Evolutionary conservation across 2,888 invertebrate species (phyloP).

Genomic region (Drosophila emarginata): DNA sequence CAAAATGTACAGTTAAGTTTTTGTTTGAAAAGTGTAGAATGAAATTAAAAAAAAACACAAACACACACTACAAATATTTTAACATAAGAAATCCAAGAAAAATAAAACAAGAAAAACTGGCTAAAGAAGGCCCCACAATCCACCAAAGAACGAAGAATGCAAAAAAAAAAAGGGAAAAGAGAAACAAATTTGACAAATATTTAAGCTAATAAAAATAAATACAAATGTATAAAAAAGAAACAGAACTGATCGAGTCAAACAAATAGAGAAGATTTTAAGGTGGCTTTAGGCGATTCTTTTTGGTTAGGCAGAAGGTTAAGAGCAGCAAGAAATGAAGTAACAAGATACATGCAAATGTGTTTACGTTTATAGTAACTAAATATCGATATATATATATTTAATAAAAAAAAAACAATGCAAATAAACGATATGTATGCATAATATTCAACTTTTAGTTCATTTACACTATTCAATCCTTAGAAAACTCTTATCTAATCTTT

Average conservation of each 20-base stretch:
- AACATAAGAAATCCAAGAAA: conserved; percentile 27
- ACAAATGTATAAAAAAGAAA: conserved; percentile 48
- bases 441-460: conserved; percentile 25
- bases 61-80: conserved; percentile 48
- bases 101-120: conserved; percentile 27
- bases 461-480: conserved; percentile 25
- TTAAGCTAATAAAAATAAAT: conserved; percentile 51
- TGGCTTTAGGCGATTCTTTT: conserved; percentile 42
- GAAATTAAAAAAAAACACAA: conserved; percentile 25
- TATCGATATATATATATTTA: conserved; percentile 60
- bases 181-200: conserved; percentile 45
- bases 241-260: conserved; percentile 56
- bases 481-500: conserved; percentile 21
- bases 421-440: conserved; percentile 9
- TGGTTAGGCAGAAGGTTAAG: conserved; percentile 30
- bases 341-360: conserved; percentile 33
- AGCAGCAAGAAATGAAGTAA: conserved; percentile 10
- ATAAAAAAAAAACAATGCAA: conserved; percentile 42
- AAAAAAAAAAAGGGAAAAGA: conserved; percentile 24
- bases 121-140: conserved; percentile 37
- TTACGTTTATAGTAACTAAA: conserved; percentile 53
- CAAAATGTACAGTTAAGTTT: conserved; percentile 55
- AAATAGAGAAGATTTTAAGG: conserved; percentile 31
- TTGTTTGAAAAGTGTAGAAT: conserved; percentile 42
- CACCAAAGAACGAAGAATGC: conserved; percentile 39